phyloP scores from a whole-genome alignment of 1,140 invertebrate genomes.

The Zaprionus ghesquierei region DNA sequence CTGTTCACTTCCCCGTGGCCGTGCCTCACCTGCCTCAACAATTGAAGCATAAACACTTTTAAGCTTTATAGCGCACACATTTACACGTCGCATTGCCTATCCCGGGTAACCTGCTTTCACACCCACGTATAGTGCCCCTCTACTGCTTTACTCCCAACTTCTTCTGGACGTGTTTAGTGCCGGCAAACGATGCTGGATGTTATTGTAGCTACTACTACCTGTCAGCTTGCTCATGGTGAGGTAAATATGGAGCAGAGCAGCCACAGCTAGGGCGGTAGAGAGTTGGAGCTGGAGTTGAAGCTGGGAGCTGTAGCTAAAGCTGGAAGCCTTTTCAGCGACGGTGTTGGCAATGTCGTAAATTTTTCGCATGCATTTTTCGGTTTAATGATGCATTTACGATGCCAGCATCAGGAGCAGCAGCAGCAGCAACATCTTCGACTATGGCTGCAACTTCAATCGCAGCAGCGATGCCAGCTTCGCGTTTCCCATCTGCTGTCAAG shows the following conservation, averaged over 20 bases:
- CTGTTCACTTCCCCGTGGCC: not conserved
- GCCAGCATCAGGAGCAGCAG: slow-evolving; percentile 11
- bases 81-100: slow-evolving; percentile 68
- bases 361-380: slow-evolving; percentile 82
- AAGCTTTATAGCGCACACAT: slow-evolving; percentile 75
- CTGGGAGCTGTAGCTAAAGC: slow-evolving; percentile 4
- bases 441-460: not conserved
- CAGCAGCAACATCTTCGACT: too few relatives aligned
- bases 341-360: slow-evolving; percentile 80
- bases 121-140: slow-evolving; percentile 7
- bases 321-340: slow-evolving; percentile 50
- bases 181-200: slow-evolving; percentile 41
- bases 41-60: slow-evolving; percentile 75
- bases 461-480: slow-evolving; percentile 8
- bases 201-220: slow-evolving; percentile 51
- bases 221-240: slow-evolving; percentile 27
- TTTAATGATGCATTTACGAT: slow-evolving; percentile 82
- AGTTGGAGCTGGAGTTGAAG: slow-evolving; percentile 2
- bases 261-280: not conserved
- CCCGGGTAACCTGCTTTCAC: slow-evolving; percentile 17
- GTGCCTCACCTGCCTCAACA: slow-evolving; percentile 18
- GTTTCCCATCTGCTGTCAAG: slow-evolving; percentile 3
- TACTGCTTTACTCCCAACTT: not conserved
- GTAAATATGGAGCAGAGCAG: not conserved
- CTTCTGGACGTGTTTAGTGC: slow-evolving; percentile 39